Conservation (phyloP, 2,113 vertebrate genomes). For the Cacatua alba region DNA sequence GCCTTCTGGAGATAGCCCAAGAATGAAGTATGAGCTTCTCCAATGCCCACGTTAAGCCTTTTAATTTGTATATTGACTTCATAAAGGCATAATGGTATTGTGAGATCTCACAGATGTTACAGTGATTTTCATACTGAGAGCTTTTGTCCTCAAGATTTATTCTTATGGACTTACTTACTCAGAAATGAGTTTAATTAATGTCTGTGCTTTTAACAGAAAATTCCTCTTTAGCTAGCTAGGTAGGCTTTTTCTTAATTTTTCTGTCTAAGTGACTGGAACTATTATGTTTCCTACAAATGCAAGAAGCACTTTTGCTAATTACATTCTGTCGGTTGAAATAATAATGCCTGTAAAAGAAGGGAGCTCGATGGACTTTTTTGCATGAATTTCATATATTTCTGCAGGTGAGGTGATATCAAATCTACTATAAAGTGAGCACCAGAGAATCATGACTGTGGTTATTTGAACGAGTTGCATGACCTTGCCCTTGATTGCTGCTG, state of each 20-base stretch:
- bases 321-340: not conserved
- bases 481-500: not conserved
- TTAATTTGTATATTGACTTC: constrained; percentile 23
- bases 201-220: constrained; percentile 26
- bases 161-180: constrained; percentile 23
- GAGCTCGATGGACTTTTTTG: not conserved
- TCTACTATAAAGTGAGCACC: not conserved
- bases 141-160: constrained; percentile 18
- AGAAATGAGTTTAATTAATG: constrained; percentile 9
- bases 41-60: not conserved
- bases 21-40: not conserved
- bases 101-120: not conserved
- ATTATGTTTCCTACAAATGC: not conserved
- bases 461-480: not conserved
- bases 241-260: not conserved
- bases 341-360: not conserved
- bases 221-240: not conserved
- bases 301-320: constrained; percentile 26
- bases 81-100: not conserved
- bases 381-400: not conserved
- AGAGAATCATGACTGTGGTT: not conserved
- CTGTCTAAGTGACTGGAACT: not conserved
- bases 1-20: not conserved
- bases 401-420: not conserved
- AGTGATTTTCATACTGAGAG: not conserved